Conservation (phyloP, 2,888 invertebrate genomes). For the Adelphocoris suturalis region DNA sequence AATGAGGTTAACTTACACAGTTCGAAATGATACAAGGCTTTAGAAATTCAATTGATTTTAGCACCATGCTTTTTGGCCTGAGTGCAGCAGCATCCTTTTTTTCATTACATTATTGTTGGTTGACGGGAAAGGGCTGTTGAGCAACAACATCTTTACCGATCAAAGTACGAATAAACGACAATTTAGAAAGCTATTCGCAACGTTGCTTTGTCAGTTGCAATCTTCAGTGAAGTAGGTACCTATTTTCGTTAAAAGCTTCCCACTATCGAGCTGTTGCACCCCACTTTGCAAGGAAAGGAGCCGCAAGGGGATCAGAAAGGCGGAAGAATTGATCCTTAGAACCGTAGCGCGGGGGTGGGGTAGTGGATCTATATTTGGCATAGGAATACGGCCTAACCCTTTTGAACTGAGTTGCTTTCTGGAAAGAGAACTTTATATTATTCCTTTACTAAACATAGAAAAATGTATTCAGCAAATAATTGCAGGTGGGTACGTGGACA, state of each 20-base stretch:
- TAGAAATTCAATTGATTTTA: too few species aligned
- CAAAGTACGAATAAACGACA: too few species aligned
- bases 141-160: too few species aligned
- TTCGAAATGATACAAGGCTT: too few species aligned
- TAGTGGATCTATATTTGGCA: not conserved
- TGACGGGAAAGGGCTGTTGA: too few species aligned
- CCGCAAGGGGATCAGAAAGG: conserved; percentile 34
- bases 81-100: too few species aligned
- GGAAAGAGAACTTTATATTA: not conserved
- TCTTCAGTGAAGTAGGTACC: not conserved
- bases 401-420: not conserved
- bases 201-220: not conserved
- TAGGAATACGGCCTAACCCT: not conserved
- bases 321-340: not conserved
- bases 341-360: not conserved
- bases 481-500: too few species aligned
- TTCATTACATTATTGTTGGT: too few species aligned
- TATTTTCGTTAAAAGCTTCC: not conserved
- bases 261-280: not conserved
- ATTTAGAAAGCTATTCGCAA: not conserved
- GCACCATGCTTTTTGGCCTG: too few species aligned
- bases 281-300: not conserved
- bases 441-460: too few species aligned
- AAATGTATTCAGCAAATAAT: too few species aligned
- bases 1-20: too few species aligned